A percentile compares a stretch with the other conserved stretches of the same genome.
Evolutionary conservation across 64 coral and sea anemone genomes (phyloP).

Genomic region (Cladopsammia gracilis): DNA sequence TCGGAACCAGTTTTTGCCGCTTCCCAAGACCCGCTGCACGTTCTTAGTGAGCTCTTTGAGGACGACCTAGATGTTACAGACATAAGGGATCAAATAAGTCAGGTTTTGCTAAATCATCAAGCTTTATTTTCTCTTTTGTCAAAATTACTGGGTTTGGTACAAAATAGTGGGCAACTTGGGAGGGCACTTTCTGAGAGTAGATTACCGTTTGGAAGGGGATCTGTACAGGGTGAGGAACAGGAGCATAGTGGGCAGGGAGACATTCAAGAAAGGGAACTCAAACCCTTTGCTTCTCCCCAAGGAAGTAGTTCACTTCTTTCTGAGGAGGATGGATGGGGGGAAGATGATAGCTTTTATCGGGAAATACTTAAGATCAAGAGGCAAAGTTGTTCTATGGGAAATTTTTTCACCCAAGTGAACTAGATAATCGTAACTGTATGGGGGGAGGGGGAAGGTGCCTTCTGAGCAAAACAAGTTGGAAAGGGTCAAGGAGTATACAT

Average conservation of each 20-base stretch:
- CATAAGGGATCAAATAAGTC: not conserved
- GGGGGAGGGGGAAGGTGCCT: not conserved
- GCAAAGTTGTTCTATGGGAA: not conserved
- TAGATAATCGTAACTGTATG: not conserved
- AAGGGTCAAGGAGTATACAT: not conserved
- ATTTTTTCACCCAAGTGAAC: not conserved
- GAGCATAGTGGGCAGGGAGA: not conserved
- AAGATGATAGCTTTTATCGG: not conserved
- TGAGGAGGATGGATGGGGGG: not conserved
- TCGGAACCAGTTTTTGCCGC: no score
- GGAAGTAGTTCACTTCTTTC: not conserved
- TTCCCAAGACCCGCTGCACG: not conserved
- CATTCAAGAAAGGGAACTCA: not conserved
- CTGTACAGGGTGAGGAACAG: not conserved
- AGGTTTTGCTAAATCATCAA: not conserved
- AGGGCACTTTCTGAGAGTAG: not conserved
- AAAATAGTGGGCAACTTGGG: not conserved
- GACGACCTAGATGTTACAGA: not conserved
- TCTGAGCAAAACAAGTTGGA: not conserved
- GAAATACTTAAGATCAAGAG: not conserved
- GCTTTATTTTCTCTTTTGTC: not conserved
- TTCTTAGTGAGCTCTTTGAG: not conserved
- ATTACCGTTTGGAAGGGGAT: not conserved
- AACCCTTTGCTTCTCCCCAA: no score
- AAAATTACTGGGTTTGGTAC: not conserved